A percentile compares a stretch with the other conserved stretches of the same genome.
Evolutionary conservation across 2,888 invertebrate genomes (phyloP).

Genomic region (Ellobium chinense): DNA sequence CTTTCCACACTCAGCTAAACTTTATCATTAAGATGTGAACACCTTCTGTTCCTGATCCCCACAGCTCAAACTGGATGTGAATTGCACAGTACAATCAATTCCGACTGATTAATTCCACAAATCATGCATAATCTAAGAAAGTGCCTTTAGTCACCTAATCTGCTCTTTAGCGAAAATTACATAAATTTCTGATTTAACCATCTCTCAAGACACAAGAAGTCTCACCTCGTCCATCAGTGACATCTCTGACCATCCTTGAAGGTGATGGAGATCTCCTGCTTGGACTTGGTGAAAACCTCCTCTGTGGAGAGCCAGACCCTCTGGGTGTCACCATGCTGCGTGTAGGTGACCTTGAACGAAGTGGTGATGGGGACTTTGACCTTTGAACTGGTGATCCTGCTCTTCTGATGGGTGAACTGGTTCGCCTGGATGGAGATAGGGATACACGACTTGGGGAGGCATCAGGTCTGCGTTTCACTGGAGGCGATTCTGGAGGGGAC

Average conservation of each 20-base stretch:
- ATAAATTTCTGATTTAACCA: no score
- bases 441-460: conserved; percentile 2
- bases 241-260: not conserved
- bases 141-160: no score
- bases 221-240: not conserved
- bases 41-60: no score
- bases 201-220: no score
- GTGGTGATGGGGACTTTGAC: conserved; percentile 46
- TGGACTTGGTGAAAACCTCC: not conserved
- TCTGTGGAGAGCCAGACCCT: not conserved
- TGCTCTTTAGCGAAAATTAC: no score
- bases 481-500: conserved; percentile 68
- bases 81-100: no score
- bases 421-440: not conserved
- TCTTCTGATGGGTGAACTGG: conserved; percentile 43
- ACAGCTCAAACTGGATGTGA: no score
- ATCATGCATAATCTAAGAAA: no score
- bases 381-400: conserved; percentile 50
- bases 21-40: no score
- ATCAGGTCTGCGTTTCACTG: conserved; percentile 59
- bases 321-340: not conserved
- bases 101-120: no score
- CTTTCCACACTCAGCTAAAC: no score
- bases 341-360: conserved; percentile 47
- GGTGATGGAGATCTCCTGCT: not conserved